Percentiles rank a stretch among this genome's conserved stretches.
Conservation (phyloP, 2,888 invertebrate genomes). For the Vandiemenella viatica region DNA sequence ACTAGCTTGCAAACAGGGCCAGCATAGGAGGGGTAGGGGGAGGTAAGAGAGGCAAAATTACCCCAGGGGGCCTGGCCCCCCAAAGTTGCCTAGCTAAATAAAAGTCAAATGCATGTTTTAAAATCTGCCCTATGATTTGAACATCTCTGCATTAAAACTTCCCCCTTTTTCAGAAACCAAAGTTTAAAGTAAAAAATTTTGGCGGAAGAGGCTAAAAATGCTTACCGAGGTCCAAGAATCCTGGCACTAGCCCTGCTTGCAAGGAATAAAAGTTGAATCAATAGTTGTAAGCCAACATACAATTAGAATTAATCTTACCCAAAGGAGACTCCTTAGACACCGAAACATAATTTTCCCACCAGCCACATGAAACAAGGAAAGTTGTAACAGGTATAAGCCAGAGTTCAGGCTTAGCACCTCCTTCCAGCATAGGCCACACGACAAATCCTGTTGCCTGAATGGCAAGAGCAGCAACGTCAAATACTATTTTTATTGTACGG, state of each 20-base stretch:
- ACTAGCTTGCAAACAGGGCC: too few species aligned
- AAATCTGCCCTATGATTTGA: too few species aligned
- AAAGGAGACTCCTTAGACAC: slow-evolving; percentile 55
- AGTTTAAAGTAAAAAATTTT: too few species aligned
- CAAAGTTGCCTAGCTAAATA: too few species aligned
- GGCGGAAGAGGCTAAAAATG: too few species aligned
- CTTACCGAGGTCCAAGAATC: too few species aligned
- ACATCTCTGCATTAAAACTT: too few species aligned
- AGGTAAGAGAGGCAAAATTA: too few species aligned
- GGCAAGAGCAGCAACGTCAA: slow-evolving; percentile 71
- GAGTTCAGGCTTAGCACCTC: slow-evolving; percentile 43
- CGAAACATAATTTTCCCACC: slow-evolving; percentile 98
- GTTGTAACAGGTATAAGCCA: slow-evolving; percentile 80
- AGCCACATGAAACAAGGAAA: slow-evolving; percentile 75
- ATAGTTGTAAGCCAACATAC: neutral
- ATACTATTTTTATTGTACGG: slow-evolving; percentile 58
- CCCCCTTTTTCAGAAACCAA: neutral
- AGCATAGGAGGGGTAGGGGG: too few species aligned
- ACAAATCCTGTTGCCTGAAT: slow-evolving; percentile 84
- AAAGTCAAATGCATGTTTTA: too few species aligned
- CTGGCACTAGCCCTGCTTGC: too few species aligned
- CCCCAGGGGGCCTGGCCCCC: too few species aligned
- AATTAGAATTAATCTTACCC: slow-evolving; percentile 31
- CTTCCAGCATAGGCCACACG: slow-evolving; percentile 76
- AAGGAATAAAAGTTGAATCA: neutral